Percentiles rank a stretch among this genome's conserved stretches.
phyloP scores from a whole-genome alignment of 2,888 invertebrate genomes.

The Aporophyla nigra region DNA sequence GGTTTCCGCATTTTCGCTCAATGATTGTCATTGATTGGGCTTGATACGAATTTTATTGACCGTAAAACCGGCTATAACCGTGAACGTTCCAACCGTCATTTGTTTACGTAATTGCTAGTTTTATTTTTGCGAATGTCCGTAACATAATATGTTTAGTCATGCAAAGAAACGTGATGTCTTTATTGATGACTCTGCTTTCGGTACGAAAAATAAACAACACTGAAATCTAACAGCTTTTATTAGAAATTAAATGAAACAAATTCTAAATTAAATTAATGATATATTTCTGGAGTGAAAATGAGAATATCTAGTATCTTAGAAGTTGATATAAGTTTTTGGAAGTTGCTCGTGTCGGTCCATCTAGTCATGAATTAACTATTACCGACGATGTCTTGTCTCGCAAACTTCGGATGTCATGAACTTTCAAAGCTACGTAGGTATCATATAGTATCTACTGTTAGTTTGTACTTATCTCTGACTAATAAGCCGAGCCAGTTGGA shows the following conservation, averaged over 20 bases:
- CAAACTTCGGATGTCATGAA: conserved; percentile 35
- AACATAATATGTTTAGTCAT: conserved; percentile 62
- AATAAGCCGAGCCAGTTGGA: not conserved
- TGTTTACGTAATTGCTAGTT: conserved; percentile 71
- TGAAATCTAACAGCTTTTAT: conserved; percentile 26
- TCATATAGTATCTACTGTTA: not conserved
- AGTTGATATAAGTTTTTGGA: conserved; percentile 20
- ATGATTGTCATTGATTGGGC: conserved; percentile 77
- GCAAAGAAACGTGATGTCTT: conserved; percentile 59
- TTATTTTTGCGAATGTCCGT: conserved; percentile 69
- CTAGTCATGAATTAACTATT: conserved; percentile 41
- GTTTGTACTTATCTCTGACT: not conserved
- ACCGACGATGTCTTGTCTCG: conserved; percentile 11
- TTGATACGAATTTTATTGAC: conserved; percentile 74
- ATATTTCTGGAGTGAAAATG: not conserved
- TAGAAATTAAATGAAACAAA: conserved; percentile 8
- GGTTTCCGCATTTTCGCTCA: conserved; percentile 69
- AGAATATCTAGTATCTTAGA: conserved; percentile 2
- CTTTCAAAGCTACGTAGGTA: conserved; percentile 18
- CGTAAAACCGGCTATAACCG: conserved; percentile 73
- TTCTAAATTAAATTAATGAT: not conserved
- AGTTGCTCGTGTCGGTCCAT: conserved; percentile 21
- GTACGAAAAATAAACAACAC: conserved; percentile 47
- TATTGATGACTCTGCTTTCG: conserved; percentile 54
- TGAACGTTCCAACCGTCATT: conserved; percentile 69